Conservation (phyloP, 2,797 vertebrate species). For the Trachurus trachurus region DNA sequence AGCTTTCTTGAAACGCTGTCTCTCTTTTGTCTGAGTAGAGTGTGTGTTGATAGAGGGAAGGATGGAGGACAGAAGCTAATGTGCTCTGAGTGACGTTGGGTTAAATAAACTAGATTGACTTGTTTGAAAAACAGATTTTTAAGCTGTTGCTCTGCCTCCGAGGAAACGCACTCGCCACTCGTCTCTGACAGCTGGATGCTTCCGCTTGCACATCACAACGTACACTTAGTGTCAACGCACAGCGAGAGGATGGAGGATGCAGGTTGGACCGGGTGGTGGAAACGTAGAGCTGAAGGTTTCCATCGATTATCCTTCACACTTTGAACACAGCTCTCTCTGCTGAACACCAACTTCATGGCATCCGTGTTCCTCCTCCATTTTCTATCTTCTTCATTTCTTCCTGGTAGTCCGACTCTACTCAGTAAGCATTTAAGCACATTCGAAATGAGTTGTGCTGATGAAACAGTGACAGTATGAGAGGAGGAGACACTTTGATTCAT, state of each 20-base stretch:
- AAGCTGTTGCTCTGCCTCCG: background rate
- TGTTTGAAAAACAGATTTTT: background rate
- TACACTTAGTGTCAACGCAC: background rate
- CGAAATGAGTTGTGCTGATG: slow-evolving; percentile 51
- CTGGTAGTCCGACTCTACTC: no score
- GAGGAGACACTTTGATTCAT: slow-evolving; percentile 41
- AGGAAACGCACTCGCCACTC: background rate
- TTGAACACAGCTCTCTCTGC: background rate
- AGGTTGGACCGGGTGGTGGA: no score
- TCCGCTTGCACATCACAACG: background rate
- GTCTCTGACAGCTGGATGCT: background rate
- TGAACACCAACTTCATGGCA: background rate
- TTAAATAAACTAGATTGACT: background rate
- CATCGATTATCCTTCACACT: background rate
- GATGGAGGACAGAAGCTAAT: background rate
- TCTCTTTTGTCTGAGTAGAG: no score
- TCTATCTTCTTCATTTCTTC: background rate
- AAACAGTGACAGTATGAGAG: slow-evolving; percentile 28
- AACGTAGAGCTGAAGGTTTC: background rate
- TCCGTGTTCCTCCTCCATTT: background rate
- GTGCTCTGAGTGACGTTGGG: background rate
- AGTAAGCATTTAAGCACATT: slow-evolving; percentile 24
- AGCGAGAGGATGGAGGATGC: background rate
- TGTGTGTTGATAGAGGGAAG: background rate
- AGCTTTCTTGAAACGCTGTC: background rate